Conservation (phyloP, 2,888 invertebrate species). For the Sinhomidia bicolor region DNA sequence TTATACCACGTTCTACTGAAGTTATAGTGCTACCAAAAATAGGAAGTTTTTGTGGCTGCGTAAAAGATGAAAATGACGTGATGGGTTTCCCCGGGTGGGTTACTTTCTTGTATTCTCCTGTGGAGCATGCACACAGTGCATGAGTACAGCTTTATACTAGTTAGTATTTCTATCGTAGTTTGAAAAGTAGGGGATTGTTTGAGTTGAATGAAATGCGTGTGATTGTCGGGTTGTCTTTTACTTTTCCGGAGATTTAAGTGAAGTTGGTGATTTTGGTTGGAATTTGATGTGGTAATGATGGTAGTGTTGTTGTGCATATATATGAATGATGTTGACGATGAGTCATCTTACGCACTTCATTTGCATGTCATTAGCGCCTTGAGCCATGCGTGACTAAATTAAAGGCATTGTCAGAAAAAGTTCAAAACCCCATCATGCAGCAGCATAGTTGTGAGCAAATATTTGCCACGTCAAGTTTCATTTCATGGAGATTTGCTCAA, state of each 20-base stretch:
- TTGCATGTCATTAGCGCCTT: conserved; percentile 68
- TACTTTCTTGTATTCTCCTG: conserved; percentile 36
- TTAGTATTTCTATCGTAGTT: background rate
- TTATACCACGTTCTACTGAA: background rate
- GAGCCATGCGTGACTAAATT: conserved; percentile 60
- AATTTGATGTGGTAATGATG: conserved; percentile 36
- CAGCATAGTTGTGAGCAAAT: background rate
- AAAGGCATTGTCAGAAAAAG: background rate
- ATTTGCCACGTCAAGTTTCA: background rate
- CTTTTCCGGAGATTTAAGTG: conserved; percentile 65
- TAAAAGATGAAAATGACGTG: conserved; percentile 18
- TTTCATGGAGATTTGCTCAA: background rate
- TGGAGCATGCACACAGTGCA: conserved; percentile 13
- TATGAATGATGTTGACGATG: background rate
- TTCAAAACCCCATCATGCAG: background rate
- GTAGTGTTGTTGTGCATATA: background rate
- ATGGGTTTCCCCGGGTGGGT: conserved; percentile 52
- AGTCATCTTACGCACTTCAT: conserved; percentile 62
- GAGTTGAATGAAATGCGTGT: conserved; percentile 47
- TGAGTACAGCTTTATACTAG: background rate
- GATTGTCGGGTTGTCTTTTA: conserved; percentile 67
- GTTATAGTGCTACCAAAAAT: conserved; percentile 5
- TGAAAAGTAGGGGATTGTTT: conserved; percentile 40
- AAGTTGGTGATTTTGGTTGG: conserved; percentile 30
- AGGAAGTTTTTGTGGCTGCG: conserved; percentile 14